Evolutionary conservation across 1,140 invertebrate genomes (phyloP).

Genomic region (Adelges cooleyi): DNA sequence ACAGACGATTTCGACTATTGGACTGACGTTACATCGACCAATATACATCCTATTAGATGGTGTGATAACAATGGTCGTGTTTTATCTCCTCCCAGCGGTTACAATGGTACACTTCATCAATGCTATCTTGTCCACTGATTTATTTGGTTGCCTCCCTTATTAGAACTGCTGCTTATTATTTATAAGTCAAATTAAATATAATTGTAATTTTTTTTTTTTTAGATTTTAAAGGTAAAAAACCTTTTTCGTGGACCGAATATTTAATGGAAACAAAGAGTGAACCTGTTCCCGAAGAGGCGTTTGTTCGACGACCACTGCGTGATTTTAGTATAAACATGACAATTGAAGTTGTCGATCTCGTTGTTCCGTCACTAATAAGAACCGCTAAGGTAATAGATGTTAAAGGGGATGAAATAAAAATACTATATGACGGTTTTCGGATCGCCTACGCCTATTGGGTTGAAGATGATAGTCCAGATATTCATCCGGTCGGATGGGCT

Average conservation of each 20-base stretch:
- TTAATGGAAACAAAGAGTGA: conserved; percentile 59
- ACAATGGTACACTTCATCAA: conserved; percentile 36
- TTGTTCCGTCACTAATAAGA: conserved; percentile 68
- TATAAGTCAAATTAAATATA: no score
- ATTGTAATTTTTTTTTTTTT: no score
- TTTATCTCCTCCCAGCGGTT: conserved; percentile 77
- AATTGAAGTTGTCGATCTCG: conserved; percentile 78
- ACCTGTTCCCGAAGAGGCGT: conserved; percentile 70
- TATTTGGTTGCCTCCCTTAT: no score
- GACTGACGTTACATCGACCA: conserved; percentile 76
- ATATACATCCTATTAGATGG: conserved; percentile 89
- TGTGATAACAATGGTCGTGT: conserved; percentile 66
- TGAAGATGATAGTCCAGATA: conserved; percentile 77
- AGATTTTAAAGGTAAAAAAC: conserved; percentile 58
- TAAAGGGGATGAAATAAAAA: conserved; percentile 61
- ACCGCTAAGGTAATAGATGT: conserved; percentile 73
- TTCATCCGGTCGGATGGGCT: conserved; percentile 88
- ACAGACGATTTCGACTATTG: conserved; percentile 89
- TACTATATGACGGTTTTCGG: conserved; percentile 87
- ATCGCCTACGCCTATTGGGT: conserved; percentile 77
- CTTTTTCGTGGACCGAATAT: conserved; percentile 74
- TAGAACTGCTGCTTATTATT: no score
- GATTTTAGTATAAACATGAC: conserved; percentile 58
- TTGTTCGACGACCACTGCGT: conserved; percentile 59
- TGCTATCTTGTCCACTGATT: no score